phyloP scores from a whole-genome alignment of 2,113 vertebrate genomes.

The Rhegmatorhina hoffmannsi region DNA sequence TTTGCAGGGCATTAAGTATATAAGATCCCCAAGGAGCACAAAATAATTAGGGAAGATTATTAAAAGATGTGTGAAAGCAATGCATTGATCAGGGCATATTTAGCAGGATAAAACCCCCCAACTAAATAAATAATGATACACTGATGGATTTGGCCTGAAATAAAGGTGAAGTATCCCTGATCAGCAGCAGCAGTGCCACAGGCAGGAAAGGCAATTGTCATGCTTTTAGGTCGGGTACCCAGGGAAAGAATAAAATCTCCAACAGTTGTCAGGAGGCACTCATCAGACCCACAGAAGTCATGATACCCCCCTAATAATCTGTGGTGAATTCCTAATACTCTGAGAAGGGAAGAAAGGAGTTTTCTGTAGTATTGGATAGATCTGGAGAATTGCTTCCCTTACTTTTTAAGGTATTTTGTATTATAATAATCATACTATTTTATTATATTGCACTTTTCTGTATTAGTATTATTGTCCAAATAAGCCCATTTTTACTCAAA shows the following conservation, averaged over 20 bases:
- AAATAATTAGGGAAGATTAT: not conserved
- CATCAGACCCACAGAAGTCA: not conserved
- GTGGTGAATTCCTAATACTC: not conserved
- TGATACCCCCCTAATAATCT: not conserved
- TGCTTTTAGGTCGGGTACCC: not conserved
- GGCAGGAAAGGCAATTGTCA: not conserved
- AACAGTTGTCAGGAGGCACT: not conserved
- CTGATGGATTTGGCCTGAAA: not conserved
- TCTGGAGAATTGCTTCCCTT: not conserved
- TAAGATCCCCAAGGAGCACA: not conserved
- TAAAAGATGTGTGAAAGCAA: not conserved
- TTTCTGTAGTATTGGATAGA: not conserved
- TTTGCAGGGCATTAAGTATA: not conserved
- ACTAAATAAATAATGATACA: not conserved
- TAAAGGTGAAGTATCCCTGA: not conserved
- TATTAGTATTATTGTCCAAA: not conserved
- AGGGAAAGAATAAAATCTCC: not conserved
- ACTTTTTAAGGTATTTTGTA: not conserved
- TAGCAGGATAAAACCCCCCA: not conserved
- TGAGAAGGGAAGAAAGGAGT: not conserved
- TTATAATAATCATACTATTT: not conserved
- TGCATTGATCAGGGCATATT: not conserved
- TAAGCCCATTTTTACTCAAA: not conserved
- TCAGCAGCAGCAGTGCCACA: not conserved
- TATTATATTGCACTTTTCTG: not conserved